Base-by-base conservation (phyloP, 2,797 vertebrate species). In the Scyliorhinus canicula region DNA sequence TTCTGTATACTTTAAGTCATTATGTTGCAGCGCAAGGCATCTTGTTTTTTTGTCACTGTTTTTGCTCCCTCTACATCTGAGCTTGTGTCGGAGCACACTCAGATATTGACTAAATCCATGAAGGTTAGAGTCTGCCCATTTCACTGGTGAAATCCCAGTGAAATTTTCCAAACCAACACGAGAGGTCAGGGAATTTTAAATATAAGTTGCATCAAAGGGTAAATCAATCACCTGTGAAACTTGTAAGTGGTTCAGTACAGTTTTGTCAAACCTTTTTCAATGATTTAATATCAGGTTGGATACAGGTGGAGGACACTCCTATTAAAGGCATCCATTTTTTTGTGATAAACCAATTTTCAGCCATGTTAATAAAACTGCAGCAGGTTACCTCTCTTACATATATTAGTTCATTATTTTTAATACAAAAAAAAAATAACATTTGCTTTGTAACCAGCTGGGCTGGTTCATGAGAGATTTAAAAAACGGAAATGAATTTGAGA, bases 1-100 rank as follows among this genome's bases (percentile, higher is more conserved):
- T 82, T 82, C 77, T 82, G 79, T 82, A 82, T 82, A 47, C 21
- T 82, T 82, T 82, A 82, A 82, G 79, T 82, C 79, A 82, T 82
- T 82, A 82, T 82, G 44, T 82, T 44, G 47, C 5, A 82, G 40
- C 26, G 7, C 44, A 82, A 47, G 79, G 79, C 71, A 82, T 40
- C 21, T 47, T 82, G 79, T 82, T 82, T 44, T n/a, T 82, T 82
- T 82, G 79, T 82, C 24, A 21, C 21, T 47, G 71, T 24, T 82
- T 82, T 82, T 82, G 47, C 21, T 82, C 44, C 44, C 40, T 9
- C 24, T 82, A 47, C 44, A 24, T 82, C 21, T 47, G 44, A n/a
- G 44, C 26, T 82, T 82, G 79, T 47, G 21, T 82, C 5, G 47
- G 40, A 82, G 79, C 21, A 26, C 44, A 47, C 35, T 74, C 71